Percentiles rank a stretch among this genome's conserved stretches.
phyloP scores from a whole-genome alignment of 1,140 invertebrate species.

The Scaptodrosophila lebanonensis region DNA sequence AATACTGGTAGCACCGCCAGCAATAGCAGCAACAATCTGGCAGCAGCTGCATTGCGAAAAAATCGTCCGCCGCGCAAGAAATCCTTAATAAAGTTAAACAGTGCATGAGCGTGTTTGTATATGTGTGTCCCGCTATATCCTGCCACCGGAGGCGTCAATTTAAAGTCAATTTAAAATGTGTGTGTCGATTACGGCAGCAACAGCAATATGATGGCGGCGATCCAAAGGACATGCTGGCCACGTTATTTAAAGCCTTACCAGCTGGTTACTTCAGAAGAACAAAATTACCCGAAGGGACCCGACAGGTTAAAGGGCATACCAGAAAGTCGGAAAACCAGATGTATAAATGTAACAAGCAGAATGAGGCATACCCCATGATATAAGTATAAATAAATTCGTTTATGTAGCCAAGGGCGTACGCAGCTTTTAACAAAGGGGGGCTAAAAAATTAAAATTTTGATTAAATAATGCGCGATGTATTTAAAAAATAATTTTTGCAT shows the following conservation, averaged over 20 bases:
- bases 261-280: too few species aligned
- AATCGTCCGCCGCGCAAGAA: constrained; percentile 31
- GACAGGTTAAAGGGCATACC: too few species aligned
- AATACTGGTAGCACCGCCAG: constrained; percentile 34
- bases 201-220: constrained; percentile 26
- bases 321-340: too few species aligned
- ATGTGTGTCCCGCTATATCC: constrained; percentile 49
- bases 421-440: too few species aligned
- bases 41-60: constrained; percentile 51
- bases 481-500: too few species aligned
- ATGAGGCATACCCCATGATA: too few species aligned
- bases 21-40: constrained; percentile 45
- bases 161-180: constrained; percentile 77
- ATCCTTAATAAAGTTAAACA: constrained; percentile 73
- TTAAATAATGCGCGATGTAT: too few species aligned
- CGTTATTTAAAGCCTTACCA: constrained; percentile 58
- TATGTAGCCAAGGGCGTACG: too few species aligned
- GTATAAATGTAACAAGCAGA: too few species aligned
- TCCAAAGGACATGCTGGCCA: constrained; percentile 50
- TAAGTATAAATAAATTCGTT: too few species aligned
- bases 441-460: too few species aligned
- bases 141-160: constrained; percentile 76
- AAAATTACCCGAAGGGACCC: too few species aligned
- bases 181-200: constrained; percentile 18
- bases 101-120: constrained; percentile 26